Evolutionary conservation across 2,888 invertebrate genomes (phyloP).

Genomic region (Altica lythri): DNA sequence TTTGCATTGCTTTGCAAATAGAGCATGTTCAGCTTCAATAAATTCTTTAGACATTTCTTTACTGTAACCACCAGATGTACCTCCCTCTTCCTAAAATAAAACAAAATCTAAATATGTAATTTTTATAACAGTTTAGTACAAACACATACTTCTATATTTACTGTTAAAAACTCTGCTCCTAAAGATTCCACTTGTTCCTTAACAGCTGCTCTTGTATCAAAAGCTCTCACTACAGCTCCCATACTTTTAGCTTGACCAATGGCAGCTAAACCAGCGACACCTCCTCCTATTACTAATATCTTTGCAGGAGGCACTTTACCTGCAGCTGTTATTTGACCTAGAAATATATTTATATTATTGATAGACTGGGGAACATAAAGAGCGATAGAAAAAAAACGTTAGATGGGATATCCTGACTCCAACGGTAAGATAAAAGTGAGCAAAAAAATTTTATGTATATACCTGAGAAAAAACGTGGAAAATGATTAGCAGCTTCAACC

Average conservation of each 20-base stretch:
- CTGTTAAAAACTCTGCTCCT: slow-evolving; percentile 85
- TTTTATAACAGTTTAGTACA: not conserved
- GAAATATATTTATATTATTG: too few species aligned
- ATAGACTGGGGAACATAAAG: not conserved
- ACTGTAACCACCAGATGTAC: slow-evolving; percentile 77
- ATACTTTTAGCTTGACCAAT: slow-evolving; percentile 85
- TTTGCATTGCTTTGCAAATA: slow-evolving; percentile 84
- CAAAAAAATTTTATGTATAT: slow-evolving; percentile 27
- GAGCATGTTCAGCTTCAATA: slow-evolving; percentile 81
- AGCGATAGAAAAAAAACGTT: too few species aligned
- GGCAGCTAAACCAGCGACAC: slow-evolving; percentile 87
- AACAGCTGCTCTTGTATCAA: slow-evolving; percentile 83
- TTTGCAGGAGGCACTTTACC: slow-evolving; percentile 89
- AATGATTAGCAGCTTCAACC: slow-evolving; percentile 85
- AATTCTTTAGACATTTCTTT: slow-evolving; percentile 88
- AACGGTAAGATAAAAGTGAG: too few species aligned
- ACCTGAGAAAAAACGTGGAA: slow-evolving; percentile 90
- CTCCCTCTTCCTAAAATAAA: slow-evolving; percentile 68
- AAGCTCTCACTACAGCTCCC: slow-evolving; percentile 88
- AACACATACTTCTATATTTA: slow-evolving; percentile 68
- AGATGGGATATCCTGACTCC: too few species aligned
- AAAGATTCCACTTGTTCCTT: slow-evolving; percentile 85
- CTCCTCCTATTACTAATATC: slow-evolving; percentile 85
- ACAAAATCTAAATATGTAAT: slow-evolving; percentile 11
- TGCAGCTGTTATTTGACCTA: slow-evolving; percentile 89